Evolutionary conservation across 1,140 invertebrate genomes (phyloP), one percentile per base, ranked within the genome.

Genomic region (Monochamus saltuarius): DNA sequence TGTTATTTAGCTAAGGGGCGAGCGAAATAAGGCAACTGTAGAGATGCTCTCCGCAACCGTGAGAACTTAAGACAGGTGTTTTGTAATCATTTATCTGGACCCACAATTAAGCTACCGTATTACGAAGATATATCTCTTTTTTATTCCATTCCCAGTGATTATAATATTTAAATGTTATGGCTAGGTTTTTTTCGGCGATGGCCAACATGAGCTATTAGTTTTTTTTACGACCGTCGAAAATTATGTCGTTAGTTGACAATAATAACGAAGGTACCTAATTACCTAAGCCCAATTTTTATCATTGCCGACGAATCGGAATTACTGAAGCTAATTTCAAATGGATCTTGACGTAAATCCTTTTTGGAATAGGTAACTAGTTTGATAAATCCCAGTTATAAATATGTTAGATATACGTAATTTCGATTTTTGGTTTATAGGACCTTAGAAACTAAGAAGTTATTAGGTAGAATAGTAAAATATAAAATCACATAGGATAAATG

Each of bases 51-150:
- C 16, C 39, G 16, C 37, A 55, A 54, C 59, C 59, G 59, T 61
- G 59, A 49, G 59, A 61, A 61, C 50, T 19, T 1, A 13, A 54
- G 59, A 61, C 59, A 61, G 59, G 59, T 61, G 59, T 61, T 61
- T 43, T 36, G 13, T 14, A 54, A 54, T 54, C 56, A 43, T 58
- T 58, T 54, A 61, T 61, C 53, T 42, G 51, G 35, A 42, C 39
- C 50, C 59, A 61, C 52, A 61, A 61, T 61, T 61, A 61, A 61
- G 59, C 59, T 61, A 61, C 59, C 59, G 59, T 39, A 55, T 61
- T 61, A 61, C 59, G 59, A 51, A 42, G 46, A 11, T 49, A 49
- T 14, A 43, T 40, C 39, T 22, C 42, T 45, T 59, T 59, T 51
- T 52, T 59, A 36, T 36, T 37, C 22, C 38, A 19, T 34, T 51